phyloP scores from a whole-genome alignment of 2,113 vertebrate genomes.

The Ictalurus punctatus region DNA sequence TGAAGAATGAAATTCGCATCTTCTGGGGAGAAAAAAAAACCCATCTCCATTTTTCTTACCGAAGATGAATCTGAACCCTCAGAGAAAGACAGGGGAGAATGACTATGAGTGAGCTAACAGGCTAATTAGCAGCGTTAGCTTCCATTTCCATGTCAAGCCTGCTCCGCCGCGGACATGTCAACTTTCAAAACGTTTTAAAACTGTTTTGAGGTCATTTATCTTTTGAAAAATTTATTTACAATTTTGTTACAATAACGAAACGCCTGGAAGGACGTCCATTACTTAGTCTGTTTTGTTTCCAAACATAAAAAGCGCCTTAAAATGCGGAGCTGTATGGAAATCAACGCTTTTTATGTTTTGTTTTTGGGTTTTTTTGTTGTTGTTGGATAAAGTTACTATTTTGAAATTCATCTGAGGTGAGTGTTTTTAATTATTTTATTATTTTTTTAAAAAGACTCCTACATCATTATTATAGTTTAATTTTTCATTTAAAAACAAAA shows the following conservation, averaged over 20 bases:
- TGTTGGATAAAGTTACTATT: background rate
- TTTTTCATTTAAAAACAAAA: background rate
- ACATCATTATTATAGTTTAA: background rate
- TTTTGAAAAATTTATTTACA: background rate
- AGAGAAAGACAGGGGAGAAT: background rate
- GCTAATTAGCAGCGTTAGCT: slow-evolving; percentile 35
- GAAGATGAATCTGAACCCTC: background rate
- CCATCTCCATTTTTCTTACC: background rate
- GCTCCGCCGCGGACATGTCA: background rate
- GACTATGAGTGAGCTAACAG: slow-evolving; percentile 25
- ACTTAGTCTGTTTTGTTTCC: background rate
- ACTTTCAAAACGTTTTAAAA: background rate
- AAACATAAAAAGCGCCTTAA: background rate
- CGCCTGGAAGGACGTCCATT: background rate
- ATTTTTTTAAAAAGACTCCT: background rate
- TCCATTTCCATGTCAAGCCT: background rate
- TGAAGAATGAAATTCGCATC: background rate
- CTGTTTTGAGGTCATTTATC: background rate
- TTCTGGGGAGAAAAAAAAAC: background rate
- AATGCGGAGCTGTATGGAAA: slow-evolving; percentile 1
- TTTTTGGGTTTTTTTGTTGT: background rate
- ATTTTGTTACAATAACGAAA: background rate
- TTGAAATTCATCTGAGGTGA: background rate
- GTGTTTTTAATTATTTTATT: background rate
- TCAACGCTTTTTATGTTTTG: no score